A percentile compares a stretch with the other conserved stretches of the same genome.
These are phyloP conservation scores for Nyctalus aviator DNA, from an alignment of 2,797 vertebrate species.

Conservation along the genomic window DNA sequence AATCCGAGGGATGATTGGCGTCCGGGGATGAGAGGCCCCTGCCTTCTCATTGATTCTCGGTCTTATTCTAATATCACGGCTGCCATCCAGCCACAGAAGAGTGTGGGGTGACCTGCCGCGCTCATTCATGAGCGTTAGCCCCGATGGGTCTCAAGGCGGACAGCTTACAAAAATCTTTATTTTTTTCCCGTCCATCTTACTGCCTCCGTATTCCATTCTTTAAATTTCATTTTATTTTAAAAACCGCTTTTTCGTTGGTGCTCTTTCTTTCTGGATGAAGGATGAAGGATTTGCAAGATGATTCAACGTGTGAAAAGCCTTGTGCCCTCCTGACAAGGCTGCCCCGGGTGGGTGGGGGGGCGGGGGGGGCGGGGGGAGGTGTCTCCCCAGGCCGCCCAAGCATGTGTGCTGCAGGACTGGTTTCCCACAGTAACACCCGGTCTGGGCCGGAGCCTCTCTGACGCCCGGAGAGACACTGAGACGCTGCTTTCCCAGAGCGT, in stretches of 20 bases:
- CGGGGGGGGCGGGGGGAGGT: accelerated
- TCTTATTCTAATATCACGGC: not conserved
- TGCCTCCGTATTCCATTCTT: not conserved
- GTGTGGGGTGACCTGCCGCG: accelerated
- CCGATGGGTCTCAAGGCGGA: not conserved
- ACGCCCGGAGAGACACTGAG: accelerated
- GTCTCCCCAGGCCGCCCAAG: not conserved
- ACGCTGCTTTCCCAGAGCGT: accelerated
- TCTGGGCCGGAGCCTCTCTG: not conserved
- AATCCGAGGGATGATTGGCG: accelerated
- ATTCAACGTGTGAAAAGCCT: not conserved
- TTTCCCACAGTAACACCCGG: not conserved
- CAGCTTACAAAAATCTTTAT: not conserved
- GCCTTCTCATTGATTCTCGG: accelerated
- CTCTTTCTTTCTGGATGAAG: not conserved
- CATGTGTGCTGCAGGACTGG: accelerated
- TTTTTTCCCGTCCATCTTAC: not conserved
- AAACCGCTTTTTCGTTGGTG: not conserved
- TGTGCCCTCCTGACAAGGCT: not conserved
- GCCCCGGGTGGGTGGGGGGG: not conserved
- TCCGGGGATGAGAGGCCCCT: not conserved
- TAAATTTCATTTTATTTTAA: not conserved
- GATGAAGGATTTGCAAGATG: not conserved
- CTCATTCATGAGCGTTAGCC: accelerated
- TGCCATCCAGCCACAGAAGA: not conserved